phyloP scores from a whole-genome alignment of 2,888 invertebrate species.

The Phytoseiulus persimilis region DNA sequence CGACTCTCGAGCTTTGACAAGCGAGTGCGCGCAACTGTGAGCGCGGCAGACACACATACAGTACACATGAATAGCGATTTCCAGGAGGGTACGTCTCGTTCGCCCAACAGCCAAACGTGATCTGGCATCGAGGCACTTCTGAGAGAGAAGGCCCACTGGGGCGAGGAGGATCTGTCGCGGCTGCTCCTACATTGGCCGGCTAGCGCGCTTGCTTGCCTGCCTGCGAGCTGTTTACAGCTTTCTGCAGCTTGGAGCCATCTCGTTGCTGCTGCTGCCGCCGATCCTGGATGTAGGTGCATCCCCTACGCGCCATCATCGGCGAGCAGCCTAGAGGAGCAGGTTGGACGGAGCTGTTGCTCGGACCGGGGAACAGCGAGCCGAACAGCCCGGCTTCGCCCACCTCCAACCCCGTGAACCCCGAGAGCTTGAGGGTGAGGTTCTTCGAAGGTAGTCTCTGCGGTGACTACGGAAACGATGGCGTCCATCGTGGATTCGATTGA shows the following conservation, averaged over 20 bases:
- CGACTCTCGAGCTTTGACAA: not conserved
- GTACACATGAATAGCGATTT: not conserved
- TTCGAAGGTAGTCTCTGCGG: not conserved
- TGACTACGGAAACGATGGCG: no score
- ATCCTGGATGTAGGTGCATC: not conserved
- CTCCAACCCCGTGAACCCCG: not conserved
- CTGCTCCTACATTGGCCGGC: not conserved
- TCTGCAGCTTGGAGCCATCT: not conserved
- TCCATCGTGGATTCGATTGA: no score
- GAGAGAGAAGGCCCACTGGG: not conserved
- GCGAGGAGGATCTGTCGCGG: not conserved
- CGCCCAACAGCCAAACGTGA: not conserved
- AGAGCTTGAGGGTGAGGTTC: not conserved
- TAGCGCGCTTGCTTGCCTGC: not conserved
- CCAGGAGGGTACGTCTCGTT: not conserved
- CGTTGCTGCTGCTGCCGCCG: not conserved
- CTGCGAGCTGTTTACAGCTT: not conserved
- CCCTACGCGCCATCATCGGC: not conserved
- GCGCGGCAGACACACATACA: not conserved
- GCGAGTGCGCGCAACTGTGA: not conserved
- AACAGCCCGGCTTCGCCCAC: not conserved
- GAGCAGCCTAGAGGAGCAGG: not conserved
- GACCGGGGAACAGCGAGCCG: not conserved
- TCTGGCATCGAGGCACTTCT: not conserved
- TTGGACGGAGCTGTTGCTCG: not conserved